Evolutionary conservation across 1,140 invertebrate genomes (phyloP), one percentile per base, ranked within the genome.

Genomic region (Drosophila nasuta): DNA sequence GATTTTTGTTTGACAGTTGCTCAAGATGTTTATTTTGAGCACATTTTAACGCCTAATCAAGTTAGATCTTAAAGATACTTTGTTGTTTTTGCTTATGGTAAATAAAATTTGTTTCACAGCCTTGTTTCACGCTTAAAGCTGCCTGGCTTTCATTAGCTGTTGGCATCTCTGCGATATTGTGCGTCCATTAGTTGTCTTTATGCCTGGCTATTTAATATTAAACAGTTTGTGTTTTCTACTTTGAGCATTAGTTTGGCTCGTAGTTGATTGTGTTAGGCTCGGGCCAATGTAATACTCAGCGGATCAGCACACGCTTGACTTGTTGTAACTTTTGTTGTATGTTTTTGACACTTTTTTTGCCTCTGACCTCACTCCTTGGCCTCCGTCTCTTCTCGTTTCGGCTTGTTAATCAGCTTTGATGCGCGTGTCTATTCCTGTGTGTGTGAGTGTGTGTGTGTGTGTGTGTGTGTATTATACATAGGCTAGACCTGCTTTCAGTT

Each of bases 241-340:
- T 33, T 30, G 45, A n/a, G 66, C 46, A 33, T 35, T 41, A 49
- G 33, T 11, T 25, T 10, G 67, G 5, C 51, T 30, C 17, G 20
- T 10, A 68, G 75, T 78, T 68, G 79, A 80, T 77, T 80, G 75
- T 58, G 17, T 58, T 63, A 62, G 49, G 57, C 35, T 38, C 38
- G 20, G 3, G 10, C 11, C 80, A 69, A 60, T 68, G 66, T 69
- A 68, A 75, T 77, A 79, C 72, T 77, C 71, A 54, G 49, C 60
- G 81, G 78, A 89, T 88, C 74, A 78, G 70, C 67, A 81, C 81
- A 85, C 81, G 85, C 83, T 89, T 89, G 83, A 89, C 83, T 89
- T 89, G 77, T 71, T 80, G 28, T 79, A 78, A 89, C 81, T 78
- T 89, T 68, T 75, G 81, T 69, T 83, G 62, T 79, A 20, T 79